Evolutionary conservation across 2,888 invertebrate species (phyloP).

Genomic region (Heliconius erato): DNA sequence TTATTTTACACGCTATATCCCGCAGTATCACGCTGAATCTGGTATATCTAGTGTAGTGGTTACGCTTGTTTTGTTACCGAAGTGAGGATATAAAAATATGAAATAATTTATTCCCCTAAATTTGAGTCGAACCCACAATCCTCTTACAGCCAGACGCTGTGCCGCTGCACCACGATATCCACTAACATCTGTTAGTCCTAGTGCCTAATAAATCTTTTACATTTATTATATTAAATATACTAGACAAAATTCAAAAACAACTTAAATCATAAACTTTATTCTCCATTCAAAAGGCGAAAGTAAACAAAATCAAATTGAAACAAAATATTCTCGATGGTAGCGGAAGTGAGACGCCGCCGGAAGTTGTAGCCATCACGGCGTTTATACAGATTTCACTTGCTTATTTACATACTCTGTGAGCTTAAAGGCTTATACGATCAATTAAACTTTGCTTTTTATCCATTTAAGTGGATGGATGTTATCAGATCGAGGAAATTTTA

Average conservation of each 20-base stretch:
- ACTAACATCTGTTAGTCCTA: too few relatives aligned
- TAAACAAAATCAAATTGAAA: conserved; percentile 41
- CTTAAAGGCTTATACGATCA: not conserved
- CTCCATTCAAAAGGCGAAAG: conserved; percentile 12
- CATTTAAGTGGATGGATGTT: not conserved
- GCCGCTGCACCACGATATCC: too few relatives aligned
- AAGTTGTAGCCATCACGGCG: conserved; percentile 45
- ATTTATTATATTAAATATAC: not conserved
- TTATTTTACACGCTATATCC: not conserved
- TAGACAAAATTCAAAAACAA: not conserved
- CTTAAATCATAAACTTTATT: conserved; percentile 7
- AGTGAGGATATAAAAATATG: too few relatives aligned
- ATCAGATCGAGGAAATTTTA: not conserved
- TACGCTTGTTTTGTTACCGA: too few relatives aligned
- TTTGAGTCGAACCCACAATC: too few relatives aligned
- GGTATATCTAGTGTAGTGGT: not conserved
- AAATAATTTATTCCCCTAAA: too few relatives aligned
- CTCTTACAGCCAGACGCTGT: too few relatives aligned
- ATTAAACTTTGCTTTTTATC: not conserved
- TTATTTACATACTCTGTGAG: conserved; percentile 15
- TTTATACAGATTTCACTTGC: conserved; percentile 33
- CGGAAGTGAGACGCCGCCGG: conserved; percentile 50
- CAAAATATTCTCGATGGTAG: conserved; percentile 40
- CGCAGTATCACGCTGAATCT: not conserved
- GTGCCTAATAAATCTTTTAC: too few relatives aligned